A percentile compares a stretch with the other conserved stretches of the same genome.
Evolutionary conservation across 2,113 vertebrate species (phyloP).

Genomic region (Cepphus grylle): DNA sequence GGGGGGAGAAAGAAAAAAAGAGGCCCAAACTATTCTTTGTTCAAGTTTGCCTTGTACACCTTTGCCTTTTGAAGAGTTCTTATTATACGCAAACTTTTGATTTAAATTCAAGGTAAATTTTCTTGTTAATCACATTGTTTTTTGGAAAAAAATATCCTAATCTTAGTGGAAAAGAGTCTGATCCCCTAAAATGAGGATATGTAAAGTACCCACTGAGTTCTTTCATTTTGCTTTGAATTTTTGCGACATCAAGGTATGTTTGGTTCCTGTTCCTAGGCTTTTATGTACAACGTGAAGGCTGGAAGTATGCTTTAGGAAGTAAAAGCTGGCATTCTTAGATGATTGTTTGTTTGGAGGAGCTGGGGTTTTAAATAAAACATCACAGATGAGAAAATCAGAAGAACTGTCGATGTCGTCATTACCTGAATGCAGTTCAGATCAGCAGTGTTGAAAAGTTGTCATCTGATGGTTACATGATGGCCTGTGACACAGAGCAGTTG

Average conservation of each 20-base stretch:
- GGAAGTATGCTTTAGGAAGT: not conserved
- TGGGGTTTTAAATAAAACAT: constrained; percentile 26
- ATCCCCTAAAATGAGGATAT: not conserved
- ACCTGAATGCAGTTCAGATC: not conserved
- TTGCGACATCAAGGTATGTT: not conserved
- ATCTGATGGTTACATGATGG: not conserved
- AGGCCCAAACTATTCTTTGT: not conserved
- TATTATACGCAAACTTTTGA: not conserved
- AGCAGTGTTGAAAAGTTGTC: constrained; percentile 7
- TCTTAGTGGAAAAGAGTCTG: not conserved
- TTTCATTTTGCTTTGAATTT: constrained; percentile 6
- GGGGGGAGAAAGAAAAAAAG: not conserved
- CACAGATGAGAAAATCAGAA: constrained; percentile 20
- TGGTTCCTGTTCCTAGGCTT: not conserved
- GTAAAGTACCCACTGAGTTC: not conserved
- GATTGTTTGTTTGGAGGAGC: not conserved
- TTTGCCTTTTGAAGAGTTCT: not conserved
- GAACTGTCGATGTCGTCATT: not conserved
- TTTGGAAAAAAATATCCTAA: not conserved
- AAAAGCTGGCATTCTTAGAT: not conserved
- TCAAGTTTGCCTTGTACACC: not conserved
- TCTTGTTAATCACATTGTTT: not conserved
- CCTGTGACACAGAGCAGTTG: constrained; percentile 19
- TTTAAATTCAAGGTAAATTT: not conserved
- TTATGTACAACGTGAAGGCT: not conserved